Conservation (phyloP, 2,113 vertebrate species). For the Gymnocephalus cernua region DNA sequence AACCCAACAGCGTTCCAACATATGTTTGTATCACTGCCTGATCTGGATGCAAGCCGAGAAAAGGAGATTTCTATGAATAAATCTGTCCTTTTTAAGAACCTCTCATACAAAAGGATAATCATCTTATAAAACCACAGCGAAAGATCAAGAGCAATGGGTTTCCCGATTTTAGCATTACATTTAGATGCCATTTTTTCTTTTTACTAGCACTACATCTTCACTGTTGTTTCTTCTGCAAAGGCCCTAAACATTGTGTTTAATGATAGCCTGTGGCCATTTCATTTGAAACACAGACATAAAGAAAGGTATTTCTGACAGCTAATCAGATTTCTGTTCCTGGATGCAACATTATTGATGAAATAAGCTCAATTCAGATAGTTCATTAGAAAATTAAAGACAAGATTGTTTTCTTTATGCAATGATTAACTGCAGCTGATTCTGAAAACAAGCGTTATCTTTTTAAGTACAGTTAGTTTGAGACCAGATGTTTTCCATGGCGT, state of each 20-base stretch:
- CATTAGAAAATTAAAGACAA: neutral
- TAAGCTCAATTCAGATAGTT: neutral
- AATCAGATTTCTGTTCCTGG: neutral
- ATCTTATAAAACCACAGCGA: neutral
- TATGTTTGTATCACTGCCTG: conserved; percentile 33
- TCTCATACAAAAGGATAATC: neutral
- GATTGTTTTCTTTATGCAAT: neutral
- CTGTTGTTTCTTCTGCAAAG: neutral
- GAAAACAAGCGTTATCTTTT: neutral
- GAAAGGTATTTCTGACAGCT: neutral
- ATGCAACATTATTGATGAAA: neutral
- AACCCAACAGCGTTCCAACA: conserved; percentile 37
- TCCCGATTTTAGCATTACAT: neutral
- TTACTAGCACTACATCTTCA: no score
- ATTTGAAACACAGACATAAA: neutral
- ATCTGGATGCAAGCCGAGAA: conserved; percentile 26
- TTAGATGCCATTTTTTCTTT: neutral
- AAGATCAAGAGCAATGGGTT: neutral
- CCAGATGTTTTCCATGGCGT: neutral
- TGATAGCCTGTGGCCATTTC: neutral
- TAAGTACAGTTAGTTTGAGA: neutral
- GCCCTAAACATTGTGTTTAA: neutral
- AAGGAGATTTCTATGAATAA: neutral
- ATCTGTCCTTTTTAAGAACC: neutral
- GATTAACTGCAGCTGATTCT: neutral